A percentile compares a stretch with the other conserved stretches of the same genome.
Conservation (phyloP, 2,888 invertebrate species). For the Mylabris sibirica region DNA sequence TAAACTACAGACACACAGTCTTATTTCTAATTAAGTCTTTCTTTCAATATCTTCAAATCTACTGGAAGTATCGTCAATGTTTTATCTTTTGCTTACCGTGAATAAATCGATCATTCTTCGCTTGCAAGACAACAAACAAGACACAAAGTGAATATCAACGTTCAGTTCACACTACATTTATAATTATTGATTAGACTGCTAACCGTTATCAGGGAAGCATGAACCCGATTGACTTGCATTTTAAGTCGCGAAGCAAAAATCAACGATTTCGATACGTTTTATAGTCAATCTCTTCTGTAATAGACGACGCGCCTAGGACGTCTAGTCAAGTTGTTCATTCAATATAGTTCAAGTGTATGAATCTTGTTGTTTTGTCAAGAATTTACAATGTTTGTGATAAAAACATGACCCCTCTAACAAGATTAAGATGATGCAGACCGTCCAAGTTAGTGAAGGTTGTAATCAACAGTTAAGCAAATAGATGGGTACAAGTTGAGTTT, state of each 20-base stretch:
- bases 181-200: constrained; percentile 29
- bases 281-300: no score
- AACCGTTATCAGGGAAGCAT: constrained; percentile 28
- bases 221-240: constrained; percentile 33
- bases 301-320: no score
- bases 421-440: constrained; percentile 1
- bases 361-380: not conserved
- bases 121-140: not conserved
- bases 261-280: not conserved
- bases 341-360: not conserved
- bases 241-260: constrained; percentile 10
- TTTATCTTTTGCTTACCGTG: not conserved
- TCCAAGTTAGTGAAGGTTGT: constrained; percentile 36
- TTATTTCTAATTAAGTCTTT: not conserved
- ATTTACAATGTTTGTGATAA: not conserved
- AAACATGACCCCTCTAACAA: not conserved
- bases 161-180: constrained; percentile 28
- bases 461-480: constrained; percentile 45
- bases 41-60: not conserved
- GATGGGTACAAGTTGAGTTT: constrained; percentile 37
- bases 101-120: not conserved
- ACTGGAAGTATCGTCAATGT: not conserved
- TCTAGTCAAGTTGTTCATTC: not conserved
- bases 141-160: not conserved
- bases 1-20: not conserved